Evolutionary conservation across 1,140 invertebrate species (phyloP).

Genomic region (Halotydeus destructor): DNA sequence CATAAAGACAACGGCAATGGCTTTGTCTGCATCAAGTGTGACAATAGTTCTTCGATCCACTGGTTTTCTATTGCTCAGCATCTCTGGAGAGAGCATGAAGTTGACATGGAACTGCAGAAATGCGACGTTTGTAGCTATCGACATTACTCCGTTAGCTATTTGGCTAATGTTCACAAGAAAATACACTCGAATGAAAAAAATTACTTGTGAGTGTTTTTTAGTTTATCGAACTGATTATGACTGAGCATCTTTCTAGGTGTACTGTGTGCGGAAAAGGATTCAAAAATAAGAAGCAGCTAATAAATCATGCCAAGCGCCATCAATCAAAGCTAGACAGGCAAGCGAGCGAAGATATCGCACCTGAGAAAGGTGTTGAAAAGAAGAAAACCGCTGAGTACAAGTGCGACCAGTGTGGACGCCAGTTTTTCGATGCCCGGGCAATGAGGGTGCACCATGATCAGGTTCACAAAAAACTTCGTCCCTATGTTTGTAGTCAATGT

Average conservation of each 20-base stretch:
- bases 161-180: constrained; percentile 16
- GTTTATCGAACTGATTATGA: too few species aligned
- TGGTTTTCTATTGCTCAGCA: constrained; percentile 27
- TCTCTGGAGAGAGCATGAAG: constrained; percentile 25
- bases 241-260: too few species aligned
- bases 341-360: not conserved
- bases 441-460: constrained; percentile 19
- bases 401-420: constrained; percentile 14
- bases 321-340: not conserved
- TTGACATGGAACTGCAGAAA: constrained; percentile 26
- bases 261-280: constrained; percentile 47
- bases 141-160: constrained; percentile 14
- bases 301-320: constrained; percentile 31
- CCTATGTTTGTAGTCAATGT: constrained; percentile 20
- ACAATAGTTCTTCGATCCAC: constrained; percentile 26
- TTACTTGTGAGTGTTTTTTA: constrained; percentile 39
- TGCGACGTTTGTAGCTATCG: constrained; percentile 24
- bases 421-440: constrained; percentile 11
- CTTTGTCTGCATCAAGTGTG: constrained; percentile 44
- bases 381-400: not conserved
- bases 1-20: constrained; percentile 26
- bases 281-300: constrained; percentile 48
- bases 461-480: constrained; percentile 21
- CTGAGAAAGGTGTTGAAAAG: constrained; percentile 4
- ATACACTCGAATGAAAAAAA: constrained; percentile 37